Evolutionary conservation across 2,797 vertebrate genomes (phyloP).

Genomic region (Otus scops): DNA sequence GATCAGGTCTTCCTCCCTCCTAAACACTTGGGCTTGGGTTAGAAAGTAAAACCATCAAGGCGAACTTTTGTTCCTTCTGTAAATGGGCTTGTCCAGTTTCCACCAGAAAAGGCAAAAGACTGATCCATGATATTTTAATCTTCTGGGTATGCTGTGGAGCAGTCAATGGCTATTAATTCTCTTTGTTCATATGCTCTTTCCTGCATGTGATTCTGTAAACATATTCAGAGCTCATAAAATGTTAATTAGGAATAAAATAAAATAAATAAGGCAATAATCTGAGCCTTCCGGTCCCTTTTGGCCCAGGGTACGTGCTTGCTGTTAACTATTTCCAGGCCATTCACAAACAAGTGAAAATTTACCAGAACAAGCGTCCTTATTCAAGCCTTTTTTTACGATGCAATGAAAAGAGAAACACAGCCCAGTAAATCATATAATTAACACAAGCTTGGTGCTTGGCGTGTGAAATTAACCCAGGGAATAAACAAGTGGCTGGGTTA

Average conservation of each 20-base stretch:
- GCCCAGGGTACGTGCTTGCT: neutral
- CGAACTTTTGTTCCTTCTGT: neutral
- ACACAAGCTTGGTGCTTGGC: slow-evolving; percentile 33
- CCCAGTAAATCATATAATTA: slow-evolving; percentile 61
- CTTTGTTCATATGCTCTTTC: slow-evolving; percentile 30
- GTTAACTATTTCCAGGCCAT: slow-evolving; percentile 37
- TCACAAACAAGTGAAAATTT: slow-evolving; percentile 35
- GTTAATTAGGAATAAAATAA: slow-evolving; percentile 69
- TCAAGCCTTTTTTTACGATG: slow-evolving; percentile 34
- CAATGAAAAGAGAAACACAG: slow-evolving; percentile 43
- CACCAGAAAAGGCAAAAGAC: neutral
- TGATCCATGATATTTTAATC: neutral
- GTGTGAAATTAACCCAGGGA: slow-evolving; percentile 59
- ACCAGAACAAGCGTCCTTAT: slow-evolving; percentile 37
- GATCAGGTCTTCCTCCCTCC: neutral
- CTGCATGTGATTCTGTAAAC: slow-evolving; percentile 43
- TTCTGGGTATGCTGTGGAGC: neutral
- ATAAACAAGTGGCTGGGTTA: slow-evolving; percentile 57
- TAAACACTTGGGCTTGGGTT: neutral
- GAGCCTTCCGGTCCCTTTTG: slow-evolving; percentile 5
- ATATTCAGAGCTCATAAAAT: slow-evolving; percentile 57
- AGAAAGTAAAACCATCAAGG: neutral
- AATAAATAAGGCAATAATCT: slow-evolving; percentile 45
- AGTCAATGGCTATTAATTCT: neutral
- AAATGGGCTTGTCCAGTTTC: neutral